A percentile compares a stretch with the other conserved stretches of the same genome.
phyloP scores from a whole-genome alignment of 2,113 vertebrate genomes.

The Empidonax alnorum region DNA sequence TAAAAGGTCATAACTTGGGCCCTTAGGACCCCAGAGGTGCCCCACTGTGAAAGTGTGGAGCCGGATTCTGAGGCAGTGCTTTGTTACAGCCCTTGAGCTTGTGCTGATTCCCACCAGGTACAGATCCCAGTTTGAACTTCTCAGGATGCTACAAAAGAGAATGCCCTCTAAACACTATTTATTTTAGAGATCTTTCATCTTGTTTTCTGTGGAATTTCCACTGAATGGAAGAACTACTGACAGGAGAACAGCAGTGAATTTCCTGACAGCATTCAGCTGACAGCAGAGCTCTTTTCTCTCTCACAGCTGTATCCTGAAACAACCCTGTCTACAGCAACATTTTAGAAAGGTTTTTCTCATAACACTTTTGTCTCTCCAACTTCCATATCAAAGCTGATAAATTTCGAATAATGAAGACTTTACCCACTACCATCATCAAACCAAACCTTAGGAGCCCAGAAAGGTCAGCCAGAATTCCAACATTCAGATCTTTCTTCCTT shows the following conservation, averaged over 20 bases:
- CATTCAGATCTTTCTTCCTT: background rate
- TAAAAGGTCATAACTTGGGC: background rate
- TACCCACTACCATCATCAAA: background rate
- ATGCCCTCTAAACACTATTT: background rate
- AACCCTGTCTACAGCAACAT: background rate
- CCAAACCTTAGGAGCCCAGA: background rate
- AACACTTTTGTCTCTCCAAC: background rate
- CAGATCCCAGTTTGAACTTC: background rate
- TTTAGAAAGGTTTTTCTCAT: background rate
- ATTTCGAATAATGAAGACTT: background rate
- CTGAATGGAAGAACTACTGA: background rate
- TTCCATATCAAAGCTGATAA: background rate
- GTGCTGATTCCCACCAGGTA: background rate
- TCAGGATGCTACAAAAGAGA: background rate
- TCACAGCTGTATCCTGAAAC: background rate
- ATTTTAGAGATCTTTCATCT: background rate
- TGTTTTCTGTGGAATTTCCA: background rate
- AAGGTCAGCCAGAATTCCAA: background rate
- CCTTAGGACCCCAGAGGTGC: background rate
- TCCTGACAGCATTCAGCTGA: background rate
- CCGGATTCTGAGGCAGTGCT: background rate
- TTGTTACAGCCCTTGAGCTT: background rate
- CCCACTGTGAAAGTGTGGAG: background rate
- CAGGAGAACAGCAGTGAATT: background rate
- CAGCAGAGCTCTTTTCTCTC: background rate